Conservation (phyloP, 1,140 invertebrate species). For the Gonatopus flavifemur region DNA sequence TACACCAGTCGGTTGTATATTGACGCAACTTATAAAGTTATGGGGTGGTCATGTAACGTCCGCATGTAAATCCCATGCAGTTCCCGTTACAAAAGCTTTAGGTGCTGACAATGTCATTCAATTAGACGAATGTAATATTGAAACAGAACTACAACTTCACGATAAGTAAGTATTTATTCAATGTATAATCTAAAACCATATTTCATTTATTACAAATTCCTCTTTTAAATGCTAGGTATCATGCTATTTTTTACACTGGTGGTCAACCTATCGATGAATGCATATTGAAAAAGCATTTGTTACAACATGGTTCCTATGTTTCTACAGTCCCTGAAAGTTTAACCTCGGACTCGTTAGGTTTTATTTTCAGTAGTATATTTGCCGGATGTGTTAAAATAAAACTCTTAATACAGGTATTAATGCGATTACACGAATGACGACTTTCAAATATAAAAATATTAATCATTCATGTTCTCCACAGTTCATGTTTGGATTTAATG, state of each 20-base stretch:
- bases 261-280: conserved; percentile 48
- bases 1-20: conserved; percentile 71
- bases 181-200: not conserved
- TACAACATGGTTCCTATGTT: conserved; percentile 56
- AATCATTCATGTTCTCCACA: conserved; percentile 28
- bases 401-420: conserved; percentile 52
- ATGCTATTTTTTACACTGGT: conserved; percentile 63
- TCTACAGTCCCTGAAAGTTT: conserved; percentile 56
- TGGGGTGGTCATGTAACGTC: conserved; percentile 68
- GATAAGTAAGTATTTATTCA: conserved; percentile 40
- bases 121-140: conserved; percentile 47
- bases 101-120: conserved; percentile 62
- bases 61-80: conserved; percentile 58
- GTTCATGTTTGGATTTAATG: conserved; percentile 50
- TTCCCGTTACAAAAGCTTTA: conserved; percentile 60
- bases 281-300: conserved; percentile 53
- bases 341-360: conserved; percentile 62
- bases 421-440: conserved; percentile 8
- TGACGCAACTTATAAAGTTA: conserved; percentile 69
- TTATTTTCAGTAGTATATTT: conserved; percentile 57
- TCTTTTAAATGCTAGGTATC: conserved; percentile 51
- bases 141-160: conserved; percentile 48
- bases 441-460: conserved; percentile 8
- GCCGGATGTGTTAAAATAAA: conserved; percentile 53
- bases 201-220: not conserved